Percentiles rank a stretch among this genome's conserved stretches.
Conservation (phyloP, 2,113 vertebrate species). For the Lepisosteus oculatus region DNA sequence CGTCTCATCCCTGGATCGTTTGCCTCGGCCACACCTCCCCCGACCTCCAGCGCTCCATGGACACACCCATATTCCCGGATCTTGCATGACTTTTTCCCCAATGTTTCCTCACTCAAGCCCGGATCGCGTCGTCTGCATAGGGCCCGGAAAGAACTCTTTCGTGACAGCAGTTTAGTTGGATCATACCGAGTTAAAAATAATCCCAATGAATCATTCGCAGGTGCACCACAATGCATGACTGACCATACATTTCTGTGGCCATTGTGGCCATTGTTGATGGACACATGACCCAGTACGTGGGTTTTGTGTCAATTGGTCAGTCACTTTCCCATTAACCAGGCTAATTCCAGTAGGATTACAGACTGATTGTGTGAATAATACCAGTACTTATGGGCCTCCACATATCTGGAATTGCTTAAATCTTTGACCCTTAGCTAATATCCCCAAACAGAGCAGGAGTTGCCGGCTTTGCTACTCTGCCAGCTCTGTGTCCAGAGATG, state of each 20-base stretch:
- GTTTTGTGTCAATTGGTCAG: slow-evolving; percentile 58
- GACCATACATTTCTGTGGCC: slow-evolving; percentile 33
- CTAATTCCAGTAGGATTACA: slow-evolving; percentile 56
- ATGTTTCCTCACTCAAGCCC: too few relatives aligned
- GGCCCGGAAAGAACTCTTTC: too few relatives aligned
- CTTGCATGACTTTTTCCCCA: too few relatives aligned
- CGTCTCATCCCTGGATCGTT: too few relatives aligned
- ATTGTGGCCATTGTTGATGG: slow-evolving; percentile 48
- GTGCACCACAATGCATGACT: slow-evolving; percentile 34
- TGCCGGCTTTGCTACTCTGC: slow-evolving; percentile 12
- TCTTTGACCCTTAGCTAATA: slow-evolving; percentile 56
- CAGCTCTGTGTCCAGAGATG: slow-evolving; percentile 38
- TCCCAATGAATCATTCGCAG: slow-evolving; percentile 44
- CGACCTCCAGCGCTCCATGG: too few relatives aligned
- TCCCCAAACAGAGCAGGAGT: slow-evolving; percentile 27
- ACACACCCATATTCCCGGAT: too few relatives aligned
- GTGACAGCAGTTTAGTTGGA: too few relatives aligned
- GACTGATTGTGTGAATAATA: slow-evolving; percentile 61
- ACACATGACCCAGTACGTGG: slow-evolving; percentile 57
- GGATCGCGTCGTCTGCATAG: too few relatives aligned
- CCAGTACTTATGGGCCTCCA: slow-evolving; percentile 45
- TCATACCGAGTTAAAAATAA: too few relatives aligned
- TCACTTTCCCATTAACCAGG: slow-evolving; percentile 52
- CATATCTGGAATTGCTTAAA: slow-evolving; percentile 67
- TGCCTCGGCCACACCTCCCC: too few relatives aligned